A percentile compares a stretch with the other conserved stretches of the same genome.
Conservation (phyloP, 2,888 invertebrate species). For the Drosophila flavopinicola region DNA sequence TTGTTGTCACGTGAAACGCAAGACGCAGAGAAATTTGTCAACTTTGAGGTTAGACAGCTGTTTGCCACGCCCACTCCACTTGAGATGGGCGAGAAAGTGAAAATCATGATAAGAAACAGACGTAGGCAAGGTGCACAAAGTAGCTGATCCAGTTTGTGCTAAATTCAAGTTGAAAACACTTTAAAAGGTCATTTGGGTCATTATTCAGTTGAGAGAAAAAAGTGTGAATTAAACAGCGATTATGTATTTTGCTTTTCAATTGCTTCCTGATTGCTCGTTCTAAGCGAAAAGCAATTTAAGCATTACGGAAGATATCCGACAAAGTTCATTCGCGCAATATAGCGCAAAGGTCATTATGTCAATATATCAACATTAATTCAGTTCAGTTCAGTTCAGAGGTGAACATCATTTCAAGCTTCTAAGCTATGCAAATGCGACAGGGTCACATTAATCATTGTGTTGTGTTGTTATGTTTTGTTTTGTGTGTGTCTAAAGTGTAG, state of each 20-base stretch:
- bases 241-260: neutral
- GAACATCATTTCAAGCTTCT: constrained; percentile 17
- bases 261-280: constrained; percentile 41
- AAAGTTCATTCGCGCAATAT: constrained; percentile 44
- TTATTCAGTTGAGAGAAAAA: constrained; percentile 24
- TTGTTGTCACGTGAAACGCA: constrained; percentile 8
- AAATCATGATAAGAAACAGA: neutral
- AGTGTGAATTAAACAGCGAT: constrained; percentile 26
- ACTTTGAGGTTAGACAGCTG: constrained; percentile 30
- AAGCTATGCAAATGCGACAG: constrained; percentile 41
- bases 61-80: constrained; percentile 31
- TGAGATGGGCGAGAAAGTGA: neutral
- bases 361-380: constrained; percentile 55
- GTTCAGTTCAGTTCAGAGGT: constrained; percentile 38
- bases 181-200: constrained; percentile 50
- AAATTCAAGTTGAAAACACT: constrained; percentile 55
- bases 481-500: neutral
- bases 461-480: neutral
- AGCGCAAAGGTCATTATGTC: constrained; percentile 76
- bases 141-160: neutral
- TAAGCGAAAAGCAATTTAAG: constrained; percentile 42
- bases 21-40: constrained; percentile 50
- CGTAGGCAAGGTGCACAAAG: neutral
- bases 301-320: constrained; percentile 51
- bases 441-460: constrained; percentile 45